Conservation (phyloP, 2,888 invertebrate species). For the Nomada hirtipes region DNA sequence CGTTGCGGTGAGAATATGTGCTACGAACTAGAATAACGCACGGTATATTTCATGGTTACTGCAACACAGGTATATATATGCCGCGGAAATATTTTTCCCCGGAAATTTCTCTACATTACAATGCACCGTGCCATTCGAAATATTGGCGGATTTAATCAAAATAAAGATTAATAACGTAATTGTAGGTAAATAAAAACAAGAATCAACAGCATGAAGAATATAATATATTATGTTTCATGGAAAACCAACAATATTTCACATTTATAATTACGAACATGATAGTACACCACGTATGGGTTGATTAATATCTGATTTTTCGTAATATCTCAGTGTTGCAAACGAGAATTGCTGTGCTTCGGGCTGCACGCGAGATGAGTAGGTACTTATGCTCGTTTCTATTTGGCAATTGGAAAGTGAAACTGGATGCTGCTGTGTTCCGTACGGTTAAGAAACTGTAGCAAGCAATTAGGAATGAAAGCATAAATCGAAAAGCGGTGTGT, state of each 20-base stretch:
- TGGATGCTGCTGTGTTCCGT: constrained; percentile 14
- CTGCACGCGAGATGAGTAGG: constrained; percentile 15
- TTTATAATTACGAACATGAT: no score
- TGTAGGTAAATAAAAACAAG: no score
- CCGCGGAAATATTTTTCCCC: constrained; percentile 18
- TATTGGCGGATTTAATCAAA: not conserved
- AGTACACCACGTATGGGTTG: not conserved
- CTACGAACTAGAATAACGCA: constrained; percentile 25
- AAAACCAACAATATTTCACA: no score
- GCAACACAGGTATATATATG: constrained; percentile 28
- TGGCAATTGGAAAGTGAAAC: constrained; percentile 1
- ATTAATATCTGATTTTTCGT: not conserved
- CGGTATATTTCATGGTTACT: constrained; percentile 42
- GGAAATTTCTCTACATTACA: not conserved
- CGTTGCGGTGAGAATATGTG: constrained; percentile 20
- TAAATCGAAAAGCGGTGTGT: constrained; percentile 46
- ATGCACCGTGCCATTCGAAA: not conserved
- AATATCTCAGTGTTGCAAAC: not conserved
- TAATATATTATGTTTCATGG: no score
- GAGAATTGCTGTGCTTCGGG: not conserved
- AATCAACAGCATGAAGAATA: no score
- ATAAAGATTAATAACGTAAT: not conserved
- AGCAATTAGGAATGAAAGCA: constrained; percentile 55
- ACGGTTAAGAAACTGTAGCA: constrained; percentile 47
- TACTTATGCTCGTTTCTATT: not conserved